Conservation (phyloP, 2,888 invertebrate species). For the Agrilus cyanescens region DNA sequence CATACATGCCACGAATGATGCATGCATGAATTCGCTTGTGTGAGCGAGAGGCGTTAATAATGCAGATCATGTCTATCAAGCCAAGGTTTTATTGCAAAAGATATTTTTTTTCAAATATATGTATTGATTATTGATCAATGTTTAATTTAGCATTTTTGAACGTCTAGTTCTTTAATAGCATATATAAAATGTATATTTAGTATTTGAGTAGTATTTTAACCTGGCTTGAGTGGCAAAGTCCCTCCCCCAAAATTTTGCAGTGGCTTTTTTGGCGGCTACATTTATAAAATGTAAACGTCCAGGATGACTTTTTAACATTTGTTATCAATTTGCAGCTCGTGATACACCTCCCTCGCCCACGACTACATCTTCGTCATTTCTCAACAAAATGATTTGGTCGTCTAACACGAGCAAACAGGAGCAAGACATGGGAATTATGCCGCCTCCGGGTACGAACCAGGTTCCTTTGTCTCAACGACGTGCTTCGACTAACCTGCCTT, state of each 20-base stretch:
- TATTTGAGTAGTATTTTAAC: slow-evolving; percentile 1
- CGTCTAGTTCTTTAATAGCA: background rate
- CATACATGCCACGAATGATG: slow-evolving; percentile 21
- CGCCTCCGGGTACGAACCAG: slow-evolving; percentile 50
- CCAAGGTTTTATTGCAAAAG: slow-evolving; percentile 18
- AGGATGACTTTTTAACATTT: slow-evolving; percentile 25
- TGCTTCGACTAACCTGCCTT: slow-evolving; percentile 43
- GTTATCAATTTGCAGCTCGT: slow-evolving; percentile 33
- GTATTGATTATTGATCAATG: slow-evolving; percentile 4
- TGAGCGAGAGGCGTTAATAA: slow-evolving; percentile 32
- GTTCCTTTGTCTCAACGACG: slow-evolving; percentile 51
- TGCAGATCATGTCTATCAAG: slow-evolving; percentile 37
- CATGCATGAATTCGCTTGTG: slow-evolving; percentile 17
- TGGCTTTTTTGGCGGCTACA: slow-evolving; percentile 34
- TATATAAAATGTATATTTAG: background rate
- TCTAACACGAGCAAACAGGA: slow-evolving; percentile 37
- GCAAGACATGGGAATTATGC: slow-evolving; percentile 53
- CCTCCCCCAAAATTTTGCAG: slow-evolving; percentile 33
- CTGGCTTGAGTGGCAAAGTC: slow-evolving; percentile 33
- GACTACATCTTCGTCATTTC: slow-evolving; percentile 17
- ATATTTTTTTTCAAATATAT: background rate
- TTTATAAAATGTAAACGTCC: slow-evolving; percentile 18
- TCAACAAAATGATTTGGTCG: slow-evolving; percentile 27
- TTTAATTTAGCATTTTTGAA: background rate
- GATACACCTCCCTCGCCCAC: slow-evolving; percentile 18